These are phyloP conservation scores for Ophion ventricosus DNA, from an alignment of 2,888 invertebrate genomes.

Conservation along the genomic window DNA sequence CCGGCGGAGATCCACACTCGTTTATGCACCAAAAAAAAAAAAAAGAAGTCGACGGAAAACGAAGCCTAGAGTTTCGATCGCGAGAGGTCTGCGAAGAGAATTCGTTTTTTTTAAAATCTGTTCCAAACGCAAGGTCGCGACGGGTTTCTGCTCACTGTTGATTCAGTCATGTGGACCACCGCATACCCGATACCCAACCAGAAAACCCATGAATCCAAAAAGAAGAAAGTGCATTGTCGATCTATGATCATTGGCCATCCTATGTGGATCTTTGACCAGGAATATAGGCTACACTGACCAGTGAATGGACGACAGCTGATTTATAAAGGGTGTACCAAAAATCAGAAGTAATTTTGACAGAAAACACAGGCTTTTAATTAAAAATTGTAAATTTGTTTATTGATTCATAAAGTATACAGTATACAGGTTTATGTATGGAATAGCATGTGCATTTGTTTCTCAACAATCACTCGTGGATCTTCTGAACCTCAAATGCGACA, in stretches of 20 bases:
- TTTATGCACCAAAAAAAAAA: constrained; percentile 49
- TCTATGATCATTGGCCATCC: constrained; percentile 46
- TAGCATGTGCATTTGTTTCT: no score
- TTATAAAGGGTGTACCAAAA: no score
- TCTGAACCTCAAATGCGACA: no score
- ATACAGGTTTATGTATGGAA: no score
- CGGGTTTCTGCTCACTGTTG: constrained; percentile 22
- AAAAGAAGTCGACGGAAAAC: constrained; percentile 41
- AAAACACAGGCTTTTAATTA: no score
- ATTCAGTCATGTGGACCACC: constrained; percentile 48
- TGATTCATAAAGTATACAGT: no score
- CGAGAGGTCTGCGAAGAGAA: not conserved
- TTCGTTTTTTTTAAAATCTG: constrained; percentile 54
- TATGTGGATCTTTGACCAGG: constrained; percentile 6
- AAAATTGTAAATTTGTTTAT: no score
- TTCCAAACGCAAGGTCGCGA: constrained; percentile 26
- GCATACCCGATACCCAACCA: constrained; percentile 13
- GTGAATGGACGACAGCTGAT: no score
- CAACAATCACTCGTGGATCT: no score
- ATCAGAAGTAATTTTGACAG: no score
- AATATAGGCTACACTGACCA: no score
- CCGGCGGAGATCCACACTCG: constrained; percentile 50
- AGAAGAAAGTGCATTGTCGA: constrained; percentile 30
- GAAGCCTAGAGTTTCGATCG: constrained; percentile 50
- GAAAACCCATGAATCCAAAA: not conserved